Conservation (phyloP, 2,113 vertebrate genomes). For the Prionailurus viverrinus region DNA sequence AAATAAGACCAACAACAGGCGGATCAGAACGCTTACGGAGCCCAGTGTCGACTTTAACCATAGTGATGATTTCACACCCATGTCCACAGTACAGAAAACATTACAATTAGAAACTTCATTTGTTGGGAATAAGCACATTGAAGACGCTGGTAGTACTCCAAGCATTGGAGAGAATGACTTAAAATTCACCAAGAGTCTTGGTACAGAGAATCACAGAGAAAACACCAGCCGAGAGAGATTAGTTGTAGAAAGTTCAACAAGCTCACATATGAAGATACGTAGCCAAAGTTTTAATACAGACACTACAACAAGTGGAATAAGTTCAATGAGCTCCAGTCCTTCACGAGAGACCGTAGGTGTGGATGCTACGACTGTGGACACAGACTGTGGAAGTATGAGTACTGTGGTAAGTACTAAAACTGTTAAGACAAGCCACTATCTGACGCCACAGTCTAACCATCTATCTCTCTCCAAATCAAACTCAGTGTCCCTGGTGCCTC, state of each 20-base stretch:
- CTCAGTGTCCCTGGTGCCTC: conserved; percentile 94
- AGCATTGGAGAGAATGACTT: conserved; percentile 90
- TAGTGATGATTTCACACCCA: conserved; percentile 92
- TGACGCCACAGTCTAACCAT: conserved; percentile 94
- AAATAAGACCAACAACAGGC: conserved; percentile 89
- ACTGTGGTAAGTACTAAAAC: conserved; percentile 97
- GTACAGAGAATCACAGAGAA: conserved; percentile 91
- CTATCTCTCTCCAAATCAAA: conserved; percentile 94
- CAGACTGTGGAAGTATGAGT: conserved; percentile 97
- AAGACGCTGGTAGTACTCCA: conserved; percentile 91
- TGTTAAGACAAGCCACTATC: conserved; percentile 93
- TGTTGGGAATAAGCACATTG: conserved; percentile 90
- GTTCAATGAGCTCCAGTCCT: conserved; percentile 99
- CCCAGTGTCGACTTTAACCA: conserved; percentile 90
- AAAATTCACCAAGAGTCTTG: conserved; percentile 89
- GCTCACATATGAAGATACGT: conserved; percentile 97
- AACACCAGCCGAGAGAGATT: conserved; percentile 95
- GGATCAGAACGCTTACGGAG: conserved; percentile 96
- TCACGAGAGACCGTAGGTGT: conserved; percentile 96
- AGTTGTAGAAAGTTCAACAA: conserved; percentile 91
- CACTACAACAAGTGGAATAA: conserved; percentile 99
- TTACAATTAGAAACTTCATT: conserved; percentile 96
- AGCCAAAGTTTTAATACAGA: conserved; percentile 99
- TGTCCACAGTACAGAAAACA: conserved; percentile 93
- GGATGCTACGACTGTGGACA: conserved; percentile 93